Percentiles rank a stretch among this genome's conserved stretches.
These are phyloP conservation scores for Dendrocincla fuliginosa DNA, from an alignment of 2,797 vertebrate species.

Conservation along the genomic window DNA sequence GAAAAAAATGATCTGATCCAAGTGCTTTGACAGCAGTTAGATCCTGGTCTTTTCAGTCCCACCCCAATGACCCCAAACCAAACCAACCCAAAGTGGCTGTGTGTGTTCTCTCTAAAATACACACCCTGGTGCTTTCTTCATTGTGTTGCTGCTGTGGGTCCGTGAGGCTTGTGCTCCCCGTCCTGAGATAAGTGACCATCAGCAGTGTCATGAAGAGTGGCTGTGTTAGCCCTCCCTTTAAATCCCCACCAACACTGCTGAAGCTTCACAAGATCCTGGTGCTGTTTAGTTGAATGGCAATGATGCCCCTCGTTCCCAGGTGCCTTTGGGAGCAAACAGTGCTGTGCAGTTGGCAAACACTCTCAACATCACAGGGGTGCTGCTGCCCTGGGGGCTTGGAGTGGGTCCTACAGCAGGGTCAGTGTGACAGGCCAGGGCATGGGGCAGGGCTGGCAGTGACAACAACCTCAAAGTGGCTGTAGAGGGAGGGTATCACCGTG, in stretches of 20 bases:
- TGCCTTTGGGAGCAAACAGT: constrained; percentile 3
- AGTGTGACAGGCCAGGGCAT: background rate
- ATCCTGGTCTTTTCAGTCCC: background rate
- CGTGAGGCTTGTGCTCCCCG: background rate
- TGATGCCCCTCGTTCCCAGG: background rate
- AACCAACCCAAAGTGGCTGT: background rate
- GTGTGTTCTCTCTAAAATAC: background rate
- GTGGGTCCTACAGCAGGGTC: rapidly evolving
- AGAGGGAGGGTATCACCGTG: background rate
- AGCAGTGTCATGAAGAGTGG: background rate
- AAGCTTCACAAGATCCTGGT: background rate
- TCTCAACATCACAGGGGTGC: background rate
- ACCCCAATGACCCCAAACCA: background rate
- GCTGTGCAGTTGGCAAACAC: background rate
- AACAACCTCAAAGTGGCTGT: background rate
- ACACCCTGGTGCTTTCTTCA: background rate
- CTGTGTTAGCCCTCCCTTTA: background rate
- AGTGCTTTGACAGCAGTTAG: background rate
- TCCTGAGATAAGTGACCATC: background rate
- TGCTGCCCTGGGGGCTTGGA: background rate
- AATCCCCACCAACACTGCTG: background rate
- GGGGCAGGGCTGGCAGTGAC: background rate
- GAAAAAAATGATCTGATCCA: background rate
- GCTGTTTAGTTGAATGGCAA: constrained; percentile 42
- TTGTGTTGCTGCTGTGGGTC: background rate